Evolutionary conservation across 2,888 invertebrate genomes (phyloP).

Genomic region (Scaptomyza cyrtandrae): DNA sequence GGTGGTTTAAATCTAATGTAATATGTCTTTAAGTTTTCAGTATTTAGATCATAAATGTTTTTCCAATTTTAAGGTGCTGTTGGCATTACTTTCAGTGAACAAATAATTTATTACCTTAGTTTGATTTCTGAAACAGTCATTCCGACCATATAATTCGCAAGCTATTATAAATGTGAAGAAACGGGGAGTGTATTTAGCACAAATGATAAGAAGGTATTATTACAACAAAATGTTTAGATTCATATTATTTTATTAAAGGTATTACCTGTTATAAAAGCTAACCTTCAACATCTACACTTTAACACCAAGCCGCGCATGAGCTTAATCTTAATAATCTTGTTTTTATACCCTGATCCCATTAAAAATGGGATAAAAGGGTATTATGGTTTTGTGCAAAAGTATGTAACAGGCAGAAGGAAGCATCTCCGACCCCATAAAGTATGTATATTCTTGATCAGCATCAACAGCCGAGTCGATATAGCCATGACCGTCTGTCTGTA

Average conservation of each 20-base stretch:
- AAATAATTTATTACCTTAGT: background rate
- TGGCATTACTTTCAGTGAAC: too few species aligned
- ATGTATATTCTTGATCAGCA: too few species aligned
- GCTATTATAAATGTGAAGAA: background rate
- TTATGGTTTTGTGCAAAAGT: too few species aligned
- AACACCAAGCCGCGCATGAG: background rate
- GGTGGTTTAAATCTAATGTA: background rate
- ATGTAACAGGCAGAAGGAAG: too few species aligned
- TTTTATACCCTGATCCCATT: too few species aligned
- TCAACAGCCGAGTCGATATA: too few species aligned
- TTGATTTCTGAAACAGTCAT: background rate
- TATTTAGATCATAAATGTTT: background rate
- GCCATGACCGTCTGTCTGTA: too few species aligned
- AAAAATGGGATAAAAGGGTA: too few species aligned
- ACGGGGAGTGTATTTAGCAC: background rate
- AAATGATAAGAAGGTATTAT: constrained; percentile 12
- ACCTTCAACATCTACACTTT: background rate
- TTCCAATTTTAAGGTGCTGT: too few species aligned
- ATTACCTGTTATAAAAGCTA: constrained; percentile 1
- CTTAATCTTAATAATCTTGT: constrained; percentile 11
- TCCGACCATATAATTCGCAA: background rate
- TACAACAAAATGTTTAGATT: background rate
- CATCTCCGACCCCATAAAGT: too few species aligned
- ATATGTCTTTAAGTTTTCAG: background rate
- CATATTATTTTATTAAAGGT: constrained; percentile 3